Evolutionary conservation across 2,113 vertebrate genomes (phyloP).

Genomic region (Poecilia latipinna): DNA sequence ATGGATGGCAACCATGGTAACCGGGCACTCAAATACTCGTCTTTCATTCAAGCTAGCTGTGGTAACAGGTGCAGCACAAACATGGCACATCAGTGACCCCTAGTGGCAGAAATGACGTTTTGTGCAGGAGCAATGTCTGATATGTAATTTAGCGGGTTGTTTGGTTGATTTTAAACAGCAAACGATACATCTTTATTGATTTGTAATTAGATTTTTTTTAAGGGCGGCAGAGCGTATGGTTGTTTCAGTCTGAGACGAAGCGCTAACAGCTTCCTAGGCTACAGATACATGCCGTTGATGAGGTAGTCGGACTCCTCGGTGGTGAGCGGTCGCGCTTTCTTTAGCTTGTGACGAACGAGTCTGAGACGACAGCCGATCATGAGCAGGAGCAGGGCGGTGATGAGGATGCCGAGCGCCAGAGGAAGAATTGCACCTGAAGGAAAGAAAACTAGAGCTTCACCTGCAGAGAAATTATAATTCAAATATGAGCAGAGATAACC

Average conservation of each 20-base stretch:
- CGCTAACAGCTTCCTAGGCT: constrained; percentile 35
- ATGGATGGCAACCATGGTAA: background rate
- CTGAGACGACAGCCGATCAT: constrained; percentile 92
- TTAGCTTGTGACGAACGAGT: constrained; percentile 90
- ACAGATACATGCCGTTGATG: constrained; percentile 99
- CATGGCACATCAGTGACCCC: constrained; percentile 37
- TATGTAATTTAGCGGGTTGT: constrained; percentile 1
- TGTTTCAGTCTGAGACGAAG: background rate
- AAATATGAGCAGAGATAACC: background rate
- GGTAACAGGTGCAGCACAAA: constrained; percentile 17
- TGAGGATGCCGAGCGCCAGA: constrained; percentile 90
- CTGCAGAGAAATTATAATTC: background rate
- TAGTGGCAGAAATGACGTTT: constrained; percentile 39
- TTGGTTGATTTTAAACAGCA: background rate
- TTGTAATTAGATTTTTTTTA: constrained; percentile 22
- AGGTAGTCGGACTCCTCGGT: constrained; percentile 99
- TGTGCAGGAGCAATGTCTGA: background rate
- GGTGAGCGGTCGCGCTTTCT: constrained; percentile 93
- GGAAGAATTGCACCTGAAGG: constrained; percentile 91
- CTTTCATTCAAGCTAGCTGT: constrained; percentile 6
- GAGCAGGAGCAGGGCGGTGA: constrained; percentile 91
- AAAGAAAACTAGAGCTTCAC: background rate
- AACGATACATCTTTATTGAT: constrained; percentile 12
- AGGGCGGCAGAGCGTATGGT: background rate
- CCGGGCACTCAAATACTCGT: constrained; percentile 1